Conservation (phyloP, 2,797 vertebrate genomes). For the Sebastes kiyomatsui region DNA sequence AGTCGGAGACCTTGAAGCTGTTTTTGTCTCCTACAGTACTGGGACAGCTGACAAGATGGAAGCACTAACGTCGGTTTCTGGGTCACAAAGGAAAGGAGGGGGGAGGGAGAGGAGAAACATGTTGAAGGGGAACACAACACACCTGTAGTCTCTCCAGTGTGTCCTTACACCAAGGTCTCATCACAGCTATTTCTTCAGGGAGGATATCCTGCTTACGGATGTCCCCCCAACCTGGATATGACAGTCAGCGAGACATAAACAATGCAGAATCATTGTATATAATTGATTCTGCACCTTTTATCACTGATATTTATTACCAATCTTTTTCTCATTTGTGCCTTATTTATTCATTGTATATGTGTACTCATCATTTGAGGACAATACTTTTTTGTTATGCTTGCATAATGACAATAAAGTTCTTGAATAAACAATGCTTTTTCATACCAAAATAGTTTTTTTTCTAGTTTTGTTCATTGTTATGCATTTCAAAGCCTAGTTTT, state of each 20-base stretch:
- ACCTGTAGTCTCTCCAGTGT: constrained; percentile 26
- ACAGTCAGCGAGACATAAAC: background rate
- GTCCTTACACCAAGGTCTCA: constrained; percentile 15
- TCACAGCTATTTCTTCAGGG: background rate
- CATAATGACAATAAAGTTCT: too few species aligned
- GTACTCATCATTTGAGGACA: too few species aligned
- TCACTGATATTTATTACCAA: too few species aligned
- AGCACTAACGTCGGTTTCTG: constrained; percentile 30
- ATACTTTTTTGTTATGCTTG: too few species aligned
- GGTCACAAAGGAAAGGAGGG: constrained; percentile 34
- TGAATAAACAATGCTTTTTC: background rate
- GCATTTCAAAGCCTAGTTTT: background rate
- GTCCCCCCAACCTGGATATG: background rate
- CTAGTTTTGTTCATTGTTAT: background rate
- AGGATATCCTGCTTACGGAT: constrained; percentile 17
- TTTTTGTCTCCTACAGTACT: constrained; percentile 12
- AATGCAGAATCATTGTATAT: background rate
- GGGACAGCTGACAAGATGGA: constrained; percentile 19
- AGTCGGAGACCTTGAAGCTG: too few species aligned
- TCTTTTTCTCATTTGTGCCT: too few species aligned
- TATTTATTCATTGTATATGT: too few species aligned
- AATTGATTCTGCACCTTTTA: too few species aligned
- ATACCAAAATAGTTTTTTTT: background rate
- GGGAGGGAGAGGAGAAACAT: background rate
- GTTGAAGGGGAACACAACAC: constrained; percentile 26